Conservation (phyloP, 1,140 invertebrate species). For the Brachionus calyciflorus region DNA sequence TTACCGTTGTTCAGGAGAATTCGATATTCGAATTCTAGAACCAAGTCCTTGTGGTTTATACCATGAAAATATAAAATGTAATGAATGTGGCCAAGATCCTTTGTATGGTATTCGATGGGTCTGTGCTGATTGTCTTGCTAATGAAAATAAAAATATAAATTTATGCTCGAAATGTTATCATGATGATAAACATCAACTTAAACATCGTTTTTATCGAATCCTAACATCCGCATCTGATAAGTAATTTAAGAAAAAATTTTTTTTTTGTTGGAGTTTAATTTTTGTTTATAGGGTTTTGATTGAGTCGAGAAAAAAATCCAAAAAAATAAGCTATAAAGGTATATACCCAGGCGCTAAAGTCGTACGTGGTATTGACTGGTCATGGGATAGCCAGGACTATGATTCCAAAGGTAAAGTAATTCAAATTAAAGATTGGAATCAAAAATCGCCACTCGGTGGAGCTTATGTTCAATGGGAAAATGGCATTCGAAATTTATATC, state of each 20-base stretch:
- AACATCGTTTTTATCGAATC: conserved; percentile 89
- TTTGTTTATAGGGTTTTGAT: conserved; percentile 67
- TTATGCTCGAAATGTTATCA: conserved; percentile 95
- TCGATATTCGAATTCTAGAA: conserved; percentile 86
- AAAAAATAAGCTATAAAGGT: conserved; percentile 83
- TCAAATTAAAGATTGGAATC: conserved; percentile 96
- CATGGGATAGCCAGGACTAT: conserved; percentile 95
- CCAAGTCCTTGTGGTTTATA: conserved; percentile 91
- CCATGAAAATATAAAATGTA: conserved; percentile 95
- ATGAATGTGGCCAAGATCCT: conserved; percentile 88
- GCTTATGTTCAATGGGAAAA: conserved; percentile 97
- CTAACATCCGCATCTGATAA: conserved; percentile 77
- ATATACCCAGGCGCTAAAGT: conserved; percentile 84
- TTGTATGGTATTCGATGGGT: conserved; percentile 97
- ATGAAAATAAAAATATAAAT: conserved; percentile 73
- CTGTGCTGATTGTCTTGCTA: conserved; percentile 80
- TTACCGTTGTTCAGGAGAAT: conserved; percentile 89
- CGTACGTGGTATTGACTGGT: conserved; percentile 71
- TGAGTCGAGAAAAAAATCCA: conserved; percentile 86
- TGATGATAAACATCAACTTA: conserved; percentile 87
- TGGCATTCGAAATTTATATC: conserved; percentile 91
- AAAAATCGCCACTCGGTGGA: conserved; percentile 85
- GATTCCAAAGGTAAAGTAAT: conserved; percentile 89
- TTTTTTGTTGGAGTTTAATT: background rate
- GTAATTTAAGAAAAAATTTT: conserved; percentile 53